Evolutionary conservation across 1,140 invertebrate genomes (phyloP).

Genomic region (Drosophila gunungcola): DNA sequence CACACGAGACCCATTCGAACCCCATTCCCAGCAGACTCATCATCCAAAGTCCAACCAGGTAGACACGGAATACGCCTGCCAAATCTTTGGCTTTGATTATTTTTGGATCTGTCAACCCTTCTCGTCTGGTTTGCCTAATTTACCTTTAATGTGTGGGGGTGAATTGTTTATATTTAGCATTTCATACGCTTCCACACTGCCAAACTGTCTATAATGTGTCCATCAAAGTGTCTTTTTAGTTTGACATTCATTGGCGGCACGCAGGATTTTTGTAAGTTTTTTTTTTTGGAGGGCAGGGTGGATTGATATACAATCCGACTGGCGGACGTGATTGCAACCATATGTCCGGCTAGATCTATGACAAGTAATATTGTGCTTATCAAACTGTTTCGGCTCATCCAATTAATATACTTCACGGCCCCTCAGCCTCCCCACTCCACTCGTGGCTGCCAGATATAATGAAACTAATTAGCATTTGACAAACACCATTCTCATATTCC

Average conservation of each 20-base stretch:
- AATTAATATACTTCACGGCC: conserved; percentile 61
- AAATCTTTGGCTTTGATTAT: conserved; percentile 51
- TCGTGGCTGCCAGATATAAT: conserved; percentile 42
- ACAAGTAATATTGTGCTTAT: conserved; percentile 56
- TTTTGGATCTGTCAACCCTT: conserved; percentile 53
- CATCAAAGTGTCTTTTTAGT: conserved; percentile 51
- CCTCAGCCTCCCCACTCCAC: conserved; percentile 13
- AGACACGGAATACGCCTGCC: conserved; percentile 15
- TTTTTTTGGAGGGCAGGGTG: background rate
- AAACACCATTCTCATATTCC: conserved; percentile 39
- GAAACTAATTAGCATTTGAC: conserved; percentile 77
- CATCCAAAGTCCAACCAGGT: conserved; percentile 40
- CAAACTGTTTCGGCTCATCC: conserved; percentile 45
- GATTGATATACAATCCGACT: conserved; percentile 33
- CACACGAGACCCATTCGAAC: conserved; percentile 49
- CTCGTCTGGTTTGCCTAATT: conserved; percentile 40
- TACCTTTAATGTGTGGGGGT: conserved; percentile 26
- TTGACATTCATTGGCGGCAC: conserved; percentile 50
- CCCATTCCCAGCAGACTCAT: conserved; percentile 3
- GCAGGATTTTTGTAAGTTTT: conserved; percentile 18
- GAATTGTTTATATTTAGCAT: conserved; percentile 50
- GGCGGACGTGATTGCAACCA: conserved; percentile 48
- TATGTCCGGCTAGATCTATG: conserved; percentile 33
- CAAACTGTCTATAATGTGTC: conserved; percentile 60
- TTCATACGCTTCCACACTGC: conserved; percentile 34